A percentile compares a stretch with the other conserved stretches of the same genome.
Evolutionary conservation across 2,113 vertebrate species (phyloP).

Genomic region (Reinhardtius hippoglossoides): DNA sequence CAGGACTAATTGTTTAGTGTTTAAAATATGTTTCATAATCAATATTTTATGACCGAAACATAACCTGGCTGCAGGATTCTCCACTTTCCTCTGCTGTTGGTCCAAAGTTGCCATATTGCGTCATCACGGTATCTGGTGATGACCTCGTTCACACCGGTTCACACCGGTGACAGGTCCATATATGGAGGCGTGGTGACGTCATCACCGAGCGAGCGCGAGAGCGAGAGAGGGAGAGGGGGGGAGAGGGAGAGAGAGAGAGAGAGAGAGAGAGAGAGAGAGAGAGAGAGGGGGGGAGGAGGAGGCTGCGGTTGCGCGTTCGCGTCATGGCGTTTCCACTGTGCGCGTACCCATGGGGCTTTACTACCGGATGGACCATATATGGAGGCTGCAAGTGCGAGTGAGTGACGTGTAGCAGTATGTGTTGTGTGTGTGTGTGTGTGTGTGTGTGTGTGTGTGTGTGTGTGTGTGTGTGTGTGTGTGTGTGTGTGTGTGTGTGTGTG

Average conservation of each 20-base stretch:
- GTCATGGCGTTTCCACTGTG: slow-evolving; percentile 81
- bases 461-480: background rate
- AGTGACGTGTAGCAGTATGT: slow-evolving; percentile 57
- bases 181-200: slow-evolving; percentile 76
- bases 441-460: slow-evolving; percentile 8
- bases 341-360: slow-evolving; percentile 57
- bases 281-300: background rate
- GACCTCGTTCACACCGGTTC: slow-evolving; percentile 65
- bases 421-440: slow-evolving; percentile 9
- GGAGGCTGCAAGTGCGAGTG: slow-evolving; percentile 35
- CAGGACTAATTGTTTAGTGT: too few species aligned
- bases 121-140: slow-evolving; percentile 5
- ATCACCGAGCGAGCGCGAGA: slow-evolving; percentile 10
- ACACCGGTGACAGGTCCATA: slow-evolving; percentile 76
- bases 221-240: background rate
- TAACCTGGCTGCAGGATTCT: too few species aligned
- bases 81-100: too few species aligned
- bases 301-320: slow-evolving; percentile 60
- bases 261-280: background rate
- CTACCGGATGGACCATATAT: slow-evolving; percentile 81
- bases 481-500: background rate
- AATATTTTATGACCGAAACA: too few species aligned
- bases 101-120: too few species aligned
- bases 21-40: too few species aligned
- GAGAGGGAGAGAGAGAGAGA: too few species aligned